Conservation (phyloP, 2,113 vertebrate species). For the Ranitomeya variabilis region DNA sequence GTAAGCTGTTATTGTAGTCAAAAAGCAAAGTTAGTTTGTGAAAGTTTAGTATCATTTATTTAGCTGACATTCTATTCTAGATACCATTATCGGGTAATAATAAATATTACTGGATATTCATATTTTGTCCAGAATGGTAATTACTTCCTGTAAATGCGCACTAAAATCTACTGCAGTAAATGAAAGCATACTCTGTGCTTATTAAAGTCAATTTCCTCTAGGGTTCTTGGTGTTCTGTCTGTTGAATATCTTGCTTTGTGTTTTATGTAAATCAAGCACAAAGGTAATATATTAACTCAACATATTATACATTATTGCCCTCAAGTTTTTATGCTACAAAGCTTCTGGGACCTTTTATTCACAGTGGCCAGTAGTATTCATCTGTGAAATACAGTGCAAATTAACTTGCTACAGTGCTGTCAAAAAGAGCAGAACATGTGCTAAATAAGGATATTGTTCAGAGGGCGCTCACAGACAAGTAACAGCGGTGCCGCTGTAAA, state of each 20-base stretch:
- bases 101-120: conserved; percentile 52
- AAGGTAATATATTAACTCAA: neutral
- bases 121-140: conserved; percentile 63
- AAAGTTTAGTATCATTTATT: conserved; percentile 41
- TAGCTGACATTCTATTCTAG: conserved; percentile 32
- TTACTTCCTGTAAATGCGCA: conserved; percentile 62
- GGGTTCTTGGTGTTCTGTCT: conserved; percentile 55
- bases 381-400: conserved; percentile 47
- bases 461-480: neutral
- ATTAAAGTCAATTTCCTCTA: conserved; percentile 55
- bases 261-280: conserved; percentile 20
- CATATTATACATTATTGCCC: conserved; percentile 39
- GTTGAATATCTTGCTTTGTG: conserved; percentile 36
- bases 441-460: neutral
- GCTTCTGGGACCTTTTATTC: neutral
- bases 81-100: conserved; percentile 23
- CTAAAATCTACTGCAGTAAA: conserved; percentile 61
- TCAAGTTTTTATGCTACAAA: conserved; percentile 41
- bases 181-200: conserved; percentile 57
- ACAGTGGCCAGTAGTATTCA: conserved; percentile 32
- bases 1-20: neutral
- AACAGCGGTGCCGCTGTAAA: neutral
- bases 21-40: conserved; percentile 23
- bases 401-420: conserved; percentile 36
- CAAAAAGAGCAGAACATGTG: conserved; percentile 2